Percentiles rank a stretch among this genome's conserved stretches.
Conservation (phyloP, 2,113 vertebrate species). For the Psilopogon haemacephalus region DNA sequence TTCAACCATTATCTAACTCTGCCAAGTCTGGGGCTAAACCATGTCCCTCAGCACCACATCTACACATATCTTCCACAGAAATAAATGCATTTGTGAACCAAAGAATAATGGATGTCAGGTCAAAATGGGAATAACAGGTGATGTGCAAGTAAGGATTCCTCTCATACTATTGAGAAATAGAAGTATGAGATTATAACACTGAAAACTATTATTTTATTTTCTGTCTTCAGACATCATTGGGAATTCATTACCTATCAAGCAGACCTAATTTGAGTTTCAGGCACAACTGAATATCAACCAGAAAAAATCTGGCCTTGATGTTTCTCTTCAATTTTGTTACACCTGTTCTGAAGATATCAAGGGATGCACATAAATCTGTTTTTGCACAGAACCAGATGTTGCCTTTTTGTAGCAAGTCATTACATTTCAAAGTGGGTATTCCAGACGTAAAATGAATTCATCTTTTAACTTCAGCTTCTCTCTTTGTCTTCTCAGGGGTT, state of each 20-base stretch:
- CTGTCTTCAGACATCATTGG: neutral
- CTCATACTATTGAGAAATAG: neutral
- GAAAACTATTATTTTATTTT: neutral
- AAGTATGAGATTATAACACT: neutral
- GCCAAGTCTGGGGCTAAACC: too few relatives aligned
- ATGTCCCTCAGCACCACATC: too few relatives aligned
- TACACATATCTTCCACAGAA: neutral
- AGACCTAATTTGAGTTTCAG: neutral
- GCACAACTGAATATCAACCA: neutral
- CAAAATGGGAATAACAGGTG: neutral
- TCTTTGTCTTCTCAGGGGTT: neutral
- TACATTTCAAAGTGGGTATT: slow-evolving; percentile 9
- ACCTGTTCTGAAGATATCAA: slow-evolving; percentile 17
- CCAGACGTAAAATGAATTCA: neutral
- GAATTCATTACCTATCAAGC: neutral
- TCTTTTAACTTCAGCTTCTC: neutral
- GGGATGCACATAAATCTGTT: slow-evolving; percentile 23
- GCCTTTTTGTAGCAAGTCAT: neutral
- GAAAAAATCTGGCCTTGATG: neutral
- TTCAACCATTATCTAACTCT: too few relatives aligned
- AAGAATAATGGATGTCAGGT: neutral
- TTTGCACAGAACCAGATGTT: slow-evolving; percentile 26
- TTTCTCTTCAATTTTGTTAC: slow-evolving; percentile 22
- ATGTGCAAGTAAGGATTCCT: neutral
- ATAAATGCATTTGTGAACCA: neutral